Evolutionary conservation across 2,888 invertebrate species (phyloP).

Genomic region (Acronicta aceris): DNA sequence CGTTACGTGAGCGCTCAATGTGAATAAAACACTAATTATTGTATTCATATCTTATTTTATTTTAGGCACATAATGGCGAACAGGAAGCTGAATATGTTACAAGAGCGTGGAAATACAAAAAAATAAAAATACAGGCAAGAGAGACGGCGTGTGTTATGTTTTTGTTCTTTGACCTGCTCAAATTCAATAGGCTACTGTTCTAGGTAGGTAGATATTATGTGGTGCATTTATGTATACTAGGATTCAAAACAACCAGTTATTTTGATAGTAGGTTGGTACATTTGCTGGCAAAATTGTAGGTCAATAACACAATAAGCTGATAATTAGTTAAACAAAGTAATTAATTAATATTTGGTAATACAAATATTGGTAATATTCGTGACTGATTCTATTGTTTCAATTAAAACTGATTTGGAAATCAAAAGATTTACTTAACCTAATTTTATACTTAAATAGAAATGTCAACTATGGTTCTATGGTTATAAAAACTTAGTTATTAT

Average conservation of each 20-base stretch:
- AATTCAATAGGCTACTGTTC: constrained; percentile 5
- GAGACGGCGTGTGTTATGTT: neutral
- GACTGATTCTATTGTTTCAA: constrained; percentile 28
- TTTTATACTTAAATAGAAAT: neutral
- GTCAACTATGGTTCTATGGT: too few relatives aligned
- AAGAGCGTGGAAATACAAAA: constrained; percentile 13
- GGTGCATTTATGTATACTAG: constrained; percentile 2
- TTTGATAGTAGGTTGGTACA: neutral
- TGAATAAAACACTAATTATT: constrained; percentile 60
- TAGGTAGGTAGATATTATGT: too few relatives aligned
- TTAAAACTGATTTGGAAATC: constrained; percentile 24
- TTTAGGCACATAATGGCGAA: constrained; percentile 41
- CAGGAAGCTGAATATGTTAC: constrained; percentile 42
- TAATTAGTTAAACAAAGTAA: constrained; percentile 31
- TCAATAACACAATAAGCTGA: constrained; percentile 22
- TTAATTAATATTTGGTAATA: constrained; percentile 28
- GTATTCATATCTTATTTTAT: constrained; percentile 52
- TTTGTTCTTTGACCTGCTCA: neutral
- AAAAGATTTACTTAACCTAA: constrained; percentile 28
- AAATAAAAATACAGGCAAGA: constrained; percentile 6
- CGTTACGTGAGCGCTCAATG: constrained; percentile 63
- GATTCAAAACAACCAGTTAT: neutral
- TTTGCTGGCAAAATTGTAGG: constrained; percentile 8
- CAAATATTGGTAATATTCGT: constrained; percentile 30
- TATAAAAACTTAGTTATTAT: too few relatives aligned